Base-by-base conservation (phyloP, 92 coral and sea anemone genomes). In the Phenganax subtilis region DNA sequence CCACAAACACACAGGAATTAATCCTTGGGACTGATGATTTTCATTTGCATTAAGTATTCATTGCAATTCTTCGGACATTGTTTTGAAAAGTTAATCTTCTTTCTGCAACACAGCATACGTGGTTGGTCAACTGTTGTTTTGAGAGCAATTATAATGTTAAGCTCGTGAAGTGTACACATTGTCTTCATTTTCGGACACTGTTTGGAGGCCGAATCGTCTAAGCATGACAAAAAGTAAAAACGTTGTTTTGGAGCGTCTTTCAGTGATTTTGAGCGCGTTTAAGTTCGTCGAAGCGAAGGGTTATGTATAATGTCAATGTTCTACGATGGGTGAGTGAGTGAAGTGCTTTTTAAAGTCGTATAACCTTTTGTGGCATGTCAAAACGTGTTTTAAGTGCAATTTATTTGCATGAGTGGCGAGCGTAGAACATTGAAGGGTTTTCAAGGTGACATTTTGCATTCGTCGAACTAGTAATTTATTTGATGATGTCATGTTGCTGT, bases 31-130 rank as follows among this genome's bases (percentile, higher is more conserved):
- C 72, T 66, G 47, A 37, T 66, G 27, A 20, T 29, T 64, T 17
- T 20, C 10, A 68, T 68, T 68, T 30, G 73, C 73, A 68, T 68
- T 29, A 68, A 68, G 53, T 30, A 2, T 29, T 68, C 47, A 37
- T 68, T 20, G 73, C 10, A 68, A 53, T 68, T 68, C 47, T 68
- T 28, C 52, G 53, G 73, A 61, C 57, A 51, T 79, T 79, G 83
- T 79, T 54, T 62, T 1, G 0, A 30, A 67, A 37, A 79, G 53
- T 79, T 79, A 79, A 79, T 63, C 83, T 73, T 63, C 69, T 29
- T 79, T 79, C 73, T 63, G 37, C 7, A 8, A 14, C 27, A 16
- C 83, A 79, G 73, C 69, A 14, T 67, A 60, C 10, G 62, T 16
- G 8, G 57, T 17, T 63, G 51, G 63, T 51, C 0, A 16, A 44